Evolutionary conservation across 1,140 invertebrate genomes (phyloP).

Genomic region (Bombus pascuorum): DNA sequence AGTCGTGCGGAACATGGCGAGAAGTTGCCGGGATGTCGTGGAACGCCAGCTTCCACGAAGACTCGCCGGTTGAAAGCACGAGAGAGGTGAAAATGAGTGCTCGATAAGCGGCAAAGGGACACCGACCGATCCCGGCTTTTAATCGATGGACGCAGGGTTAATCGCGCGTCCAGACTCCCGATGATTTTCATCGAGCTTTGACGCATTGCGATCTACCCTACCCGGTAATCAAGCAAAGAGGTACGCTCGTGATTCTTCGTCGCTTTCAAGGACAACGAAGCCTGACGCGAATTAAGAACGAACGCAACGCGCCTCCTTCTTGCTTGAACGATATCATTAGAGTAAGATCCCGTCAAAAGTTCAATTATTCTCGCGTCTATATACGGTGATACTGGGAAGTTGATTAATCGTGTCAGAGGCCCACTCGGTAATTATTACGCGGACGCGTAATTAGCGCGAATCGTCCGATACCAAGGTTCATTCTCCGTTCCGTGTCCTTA

Average conservation of each 20-base stretch:
- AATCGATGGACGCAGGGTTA: not conserved
- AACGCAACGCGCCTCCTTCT: slow-evolving; percentile 33
- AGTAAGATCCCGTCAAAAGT: slow-evolving; percentile 59
- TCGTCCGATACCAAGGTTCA: slow-evolving; percentile 41
- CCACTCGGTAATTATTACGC: slow-evolving; percentile 49
- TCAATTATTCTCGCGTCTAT: slow-evolving; percentile 56
- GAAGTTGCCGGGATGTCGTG: slow-evolving; percentile 16
- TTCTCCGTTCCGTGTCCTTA: slow-evolving; percentile 5
- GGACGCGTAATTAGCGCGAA: slow-evolving; percentile 61
- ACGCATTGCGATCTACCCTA: not conserved
- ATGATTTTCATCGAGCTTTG: not conserved
- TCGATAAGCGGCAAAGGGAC: not conserved
- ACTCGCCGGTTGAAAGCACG: not conserved
- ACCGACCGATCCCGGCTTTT: not conserved
- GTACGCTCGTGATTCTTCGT: not conserved
- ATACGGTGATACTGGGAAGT: slow-evolving; percentile 44
- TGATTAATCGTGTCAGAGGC: slow-evolving; percentile 57
- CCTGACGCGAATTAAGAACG: not conserved
- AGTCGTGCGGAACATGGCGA: slow-evolving; percentile 53
- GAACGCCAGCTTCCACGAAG: slow-evolving; percentile 33
- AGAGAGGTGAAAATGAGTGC: slow-evolving; percentile 4
- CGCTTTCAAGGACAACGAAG: too few species aligned
- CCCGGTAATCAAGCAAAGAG: not conserved
- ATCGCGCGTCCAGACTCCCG: too few species aligned
- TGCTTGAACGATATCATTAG: slow-evolving; percentile 59